Evolutionary conservation across 1,140 invertebrate species (phyloP).

Genomic region (Pemphigus obesinymphae): DNA sequence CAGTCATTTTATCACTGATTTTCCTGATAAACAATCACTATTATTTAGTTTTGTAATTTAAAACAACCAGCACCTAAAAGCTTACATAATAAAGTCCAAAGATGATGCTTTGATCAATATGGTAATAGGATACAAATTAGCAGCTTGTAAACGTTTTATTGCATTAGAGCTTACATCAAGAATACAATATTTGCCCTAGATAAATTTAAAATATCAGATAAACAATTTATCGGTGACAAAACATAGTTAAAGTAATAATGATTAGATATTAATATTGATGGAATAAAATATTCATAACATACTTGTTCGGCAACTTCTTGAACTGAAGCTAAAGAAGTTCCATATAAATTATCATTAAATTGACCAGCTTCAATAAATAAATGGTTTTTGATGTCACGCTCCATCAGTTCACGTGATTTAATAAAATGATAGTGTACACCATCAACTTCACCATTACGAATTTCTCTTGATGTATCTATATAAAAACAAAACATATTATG

Average conservation of each 20-base stretch:
- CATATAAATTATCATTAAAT: constrained; percentile 99
- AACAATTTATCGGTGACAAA: neutral
- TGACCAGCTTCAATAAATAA: constrained; percentile 99
- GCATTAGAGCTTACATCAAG: constrained; percentile 99
- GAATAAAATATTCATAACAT: neutral
- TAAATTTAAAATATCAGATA: neutral
- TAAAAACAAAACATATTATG: neutral
- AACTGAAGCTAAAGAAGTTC: constrained; percentile 95
- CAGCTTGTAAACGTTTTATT: constrained; percentile 95
- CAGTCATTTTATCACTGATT: constrained; percentile 97
- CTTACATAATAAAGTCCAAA: constrained; percentile 83
- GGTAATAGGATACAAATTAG: constrained; percentile 95
- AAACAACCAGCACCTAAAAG: neutral
- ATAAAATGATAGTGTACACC: constrained; percentile 99
- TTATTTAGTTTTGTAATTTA: neutral
- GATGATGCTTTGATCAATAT: constrained; percentile 99
- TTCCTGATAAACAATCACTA: constrained; percentile 54
- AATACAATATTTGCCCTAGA: constrained; percentile 95
- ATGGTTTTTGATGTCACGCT: constrained; percentile 96
- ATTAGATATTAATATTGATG: neutral
- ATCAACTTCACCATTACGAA: constrained; percentile 93
- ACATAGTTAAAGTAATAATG: neutral
- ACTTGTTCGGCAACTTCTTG: constrained; percentile 84
- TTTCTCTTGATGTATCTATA: constrained; percentile 81
- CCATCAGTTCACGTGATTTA: constrained; percentile 94